Evolutionary conservation across 2,797 vertebrate species (phyloP), one percentile per base, ranked within the genome.

Genomic region (Sebastes hubbsi): DNA sequence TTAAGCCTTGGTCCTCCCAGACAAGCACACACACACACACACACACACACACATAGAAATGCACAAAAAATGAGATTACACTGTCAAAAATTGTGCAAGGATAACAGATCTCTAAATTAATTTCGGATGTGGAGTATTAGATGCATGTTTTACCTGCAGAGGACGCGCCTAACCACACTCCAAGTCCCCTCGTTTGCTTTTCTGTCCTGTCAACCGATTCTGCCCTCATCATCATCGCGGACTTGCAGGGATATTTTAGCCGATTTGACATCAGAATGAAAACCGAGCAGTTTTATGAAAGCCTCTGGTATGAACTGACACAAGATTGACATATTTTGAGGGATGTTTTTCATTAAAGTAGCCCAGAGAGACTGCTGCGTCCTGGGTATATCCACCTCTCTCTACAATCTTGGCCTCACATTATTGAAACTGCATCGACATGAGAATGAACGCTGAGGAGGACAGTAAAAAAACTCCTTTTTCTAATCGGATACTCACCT

Each of bases 401-500:
- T 63, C 11, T 6, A 59, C 29, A 52, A 78, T 46, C 49, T 67
- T 81, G 83, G 77, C 79, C 82, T 77, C 66, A 72, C 68, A 72
- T 58, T 14, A 76, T 58, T 20, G 16, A 72, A 80, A 83, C 75
- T 75, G 74, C 82, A 73, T n/a, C 49, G 22, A 64, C 62, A 70
- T 8, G 20, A 55, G 55, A 72, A 38, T 13, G 56, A 55, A 60
- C 29, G 52, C n/a, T 3, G 3, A 52, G 25, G 13, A n/a, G 25
- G 18, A n/a, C 54, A 55, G 0, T 38, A 32, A n/a, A 11, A 4
- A 4, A 18, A 4, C 16, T 1, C 2, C 18, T 30, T 52, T 9
- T 20, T 11, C 8, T 2, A 0, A 11, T 13, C 70, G 25, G 81
- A 85, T 4, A 92, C 95, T 95, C 92, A 96, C 95, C 95, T 96